Evolutionary conservation across 2,797 vertebrate species (phyloP).

Genomic region (Mormyrops boulengeri): DNA sequence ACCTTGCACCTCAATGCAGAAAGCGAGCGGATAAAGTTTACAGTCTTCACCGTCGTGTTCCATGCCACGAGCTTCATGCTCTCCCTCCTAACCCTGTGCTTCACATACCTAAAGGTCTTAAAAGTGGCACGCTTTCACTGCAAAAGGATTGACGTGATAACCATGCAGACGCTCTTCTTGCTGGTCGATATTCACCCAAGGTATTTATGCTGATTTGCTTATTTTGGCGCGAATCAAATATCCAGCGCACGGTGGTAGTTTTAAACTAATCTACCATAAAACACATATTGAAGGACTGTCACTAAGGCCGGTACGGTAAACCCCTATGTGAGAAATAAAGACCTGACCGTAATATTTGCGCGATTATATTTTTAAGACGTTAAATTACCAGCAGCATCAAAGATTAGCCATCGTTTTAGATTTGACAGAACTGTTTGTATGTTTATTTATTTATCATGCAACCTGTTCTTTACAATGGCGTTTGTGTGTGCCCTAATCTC

Average conservation of each 20-base stretch:
- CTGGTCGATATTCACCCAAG: conserved; percentile 81
- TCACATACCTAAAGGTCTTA: conserved; percentile 75
- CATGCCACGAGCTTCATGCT: conserved; percentile 72
- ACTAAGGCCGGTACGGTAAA: not conserved
- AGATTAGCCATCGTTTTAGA: not conserved
- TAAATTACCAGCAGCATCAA: not conserved
- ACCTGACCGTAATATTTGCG: not conserved
- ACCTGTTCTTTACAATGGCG: conserved; percentile 5
- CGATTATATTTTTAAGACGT: not conserved
- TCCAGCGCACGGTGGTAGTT: not conserved
- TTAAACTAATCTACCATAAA: not conserved
- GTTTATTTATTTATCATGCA: not conserved
- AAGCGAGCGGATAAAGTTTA: conserved; percentile 60
- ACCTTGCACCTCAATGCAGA: conserved; percentile 62
- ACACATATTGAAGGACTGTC: not conserved
- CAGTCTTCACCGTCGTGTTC: conserved; percentile 72
- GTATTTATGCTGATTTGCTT: conserved; percentile 44
- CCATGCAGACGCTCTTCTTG: conserved; percentile 77
- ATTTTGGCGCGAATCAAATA: not conserved
- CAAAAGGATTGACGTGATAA: conserved; percentile 72
- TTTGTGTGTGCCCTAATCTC: conserved; percentile 23
- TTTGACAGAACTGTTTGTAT: not conserved
- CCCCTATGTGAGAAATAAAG: not conserved
- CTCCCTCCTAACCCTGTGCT: conserved; percentile 69
- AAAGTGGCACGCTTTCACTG: conserved; percentile 77